Conservation (phyloP, 1,140 invertebrate genomes). For the Alviniconcha marisindica region DNA sequence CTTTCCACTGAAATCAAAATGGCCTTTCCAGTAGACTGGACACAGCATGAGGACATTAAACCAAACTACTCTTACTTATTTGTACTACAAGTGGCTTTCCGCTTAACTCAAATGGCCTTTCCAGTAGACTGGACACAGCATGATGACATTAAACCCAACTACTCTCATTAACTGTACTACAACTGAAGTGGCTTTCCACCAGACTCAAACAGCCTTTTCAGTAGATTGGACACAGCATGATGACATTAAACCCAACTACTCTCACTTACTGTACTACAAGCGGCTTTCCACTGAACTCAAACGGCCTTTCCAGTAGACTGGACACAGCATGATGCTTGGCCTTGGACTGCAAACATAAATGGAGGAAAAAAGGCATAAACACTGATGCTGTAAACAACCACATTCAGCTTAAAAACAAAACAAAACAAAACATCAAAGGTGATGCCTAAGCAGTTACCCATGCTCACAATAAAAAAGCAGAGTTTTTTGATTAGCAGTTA, state of each 20-base stretch:
- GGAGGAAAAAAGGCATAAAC: too few species aligned
- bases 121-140: slow-evolving; percentile 91
- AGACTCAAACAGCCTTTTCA: slow-evolving; percentile 91
- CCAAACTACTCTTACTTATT: too few species aligned
- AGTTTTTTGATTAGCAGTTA: too few species aligned
- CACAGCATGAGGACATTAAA: slow-evolving; percentile 98
- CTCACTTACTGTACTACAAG: slow-evolving; percentile 96
- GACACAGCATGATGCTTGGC: slow-evolving; percentile 98
- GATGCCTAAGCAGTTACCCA: too few species aligned
- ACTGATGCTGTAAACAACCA: too few species aligned
- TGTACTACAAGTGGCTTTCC: slow-evolving; percentile 94
- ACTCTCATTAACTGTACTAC: too few species aligned
- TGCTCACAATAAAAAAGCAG: too few species aligned
- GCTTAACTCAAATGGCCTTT: slow-evolving; percentile 89
- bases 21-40: slow-evolving; percentile 87
- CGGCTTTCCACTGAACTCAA: slow-evolving; percentile 90
- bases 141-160: too few species aligned
- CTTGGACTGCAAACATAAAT: slow-evolving; percentile 81
- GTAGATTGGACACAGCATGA: slow-evolving; percentile 91
- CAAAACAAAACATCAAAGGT: too few species aligned
- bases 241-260: too few species aligned
- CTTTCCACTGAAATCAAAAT: slow-evolving; percentile 92
- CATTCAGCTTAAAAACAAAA: too few species aligned
- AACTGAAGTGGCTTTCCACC: slow-evolving; percentile 86
- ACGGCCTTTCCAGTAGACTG: slow-evolving; percentile 86